Evolutionary conservation across 2,113 vertebrate genomes (phyloP), one percentile per base, ranked within the genome.

Genomic region (Chaetops frenatus): DNA sequence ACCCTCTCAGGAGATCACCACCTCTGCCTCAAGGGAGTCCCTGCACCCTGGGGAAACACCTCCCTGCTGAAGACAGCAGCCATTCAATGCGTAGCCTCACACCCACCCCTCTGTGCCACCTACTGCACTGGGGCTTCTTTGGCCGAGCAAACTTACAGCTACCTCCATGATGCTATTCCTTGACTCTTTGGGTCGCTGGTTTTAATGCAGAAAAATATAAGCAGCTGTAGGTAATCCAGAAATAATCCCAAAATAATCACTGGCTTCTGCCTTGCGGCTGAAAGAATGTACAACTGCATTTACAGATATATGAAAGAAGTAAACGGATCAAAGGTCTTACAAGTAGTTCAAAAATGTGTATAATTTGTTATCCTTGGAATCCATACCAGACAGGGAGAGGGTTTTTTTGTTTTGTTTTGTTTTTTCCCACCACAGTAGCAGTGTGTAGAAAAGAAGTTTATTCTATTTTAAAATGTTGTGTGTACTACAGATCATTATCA

Each of bases 401-500:
- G 20, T n/a, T 71, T 31, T 27, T 11, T 24, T 51, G 9, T 29
- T n/a, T 35, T 29, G 23, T 48, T 33, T n/a, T 27, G 24, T 66
- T 25, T 57, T 48, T 31, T 7, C 15, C 40, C 61, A 90, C 35
- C 50, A 58, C 42, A 47, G 86, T 35, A 90, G 76, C 56, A 62
- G 7, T 28, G 20, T 18, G n/a, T 69, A 51, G n/a, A 85, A 94
- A 71, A 89, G n/a, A 86, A 84, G 31, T 31, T 72, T 79, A 74
- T 87, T 91, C 85, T 82, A 65, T 87, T 95, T 95, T 76, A 79
- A 92, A 94, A 87, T 11, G 19, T 18, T 73, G 16, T 72, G 48
- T 40, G 38, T 38, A 51, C 56, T 91, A 90, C 51, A 81, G 79
- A 93, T 95, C 35, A 25, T 70, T 95, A 95, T 92, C 91, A 66